These are phyloP conservation scores for Branchinecta sandiegonensis DNA, from an alignment of 2,888 invertebrate genomes.

Conservation along the genomic window DNA sequence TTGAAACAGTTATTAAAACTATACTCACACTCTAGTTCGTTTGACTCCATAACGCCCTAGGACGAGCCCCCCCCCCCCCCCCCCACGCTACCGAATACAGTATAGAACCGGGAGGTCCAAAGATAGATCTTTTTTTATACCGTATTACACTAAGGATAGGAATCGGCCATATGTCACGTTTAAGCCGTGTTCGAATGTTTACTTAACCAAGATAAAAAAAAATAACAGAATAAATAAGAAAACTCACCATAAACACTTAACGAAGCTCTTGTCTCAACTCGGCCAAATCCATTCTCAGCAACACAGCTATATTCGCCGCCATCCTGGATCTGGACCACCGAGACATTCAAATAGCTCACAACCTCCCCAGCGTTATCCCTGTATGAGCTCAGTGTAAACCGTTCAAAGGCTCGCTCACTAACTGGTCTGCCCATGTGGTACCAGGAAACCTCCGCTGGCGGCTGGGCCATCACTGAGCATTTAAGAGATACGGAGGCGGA, in stretches of 20 bases:
- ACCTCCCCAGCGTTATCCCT: background rate
- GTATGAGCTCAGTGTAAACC: background rate
- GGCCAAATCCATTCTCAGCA: constrained; percentile 10
- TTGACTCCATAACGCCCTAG: too few relatives aligned
- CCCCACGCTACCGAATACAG: too few relatives aligned
- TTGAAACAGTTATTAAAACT: too few relatives aligned
- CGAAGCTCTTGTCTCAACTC: background rate
- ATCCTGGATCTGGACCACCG: background rate
- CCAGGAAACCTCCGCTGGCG: background rate
- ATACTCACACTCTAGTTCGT: too few relatives aligned
- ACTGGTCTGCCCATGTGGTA: background rate
- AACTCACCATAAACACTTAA: background rate
- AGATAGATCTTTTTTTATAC: too few relatives aligned
- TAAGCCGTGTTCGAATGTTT: background rate
- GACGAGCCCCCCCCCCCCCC: too few relatives aligned
- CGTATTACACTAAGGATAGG: too few relatives aligned
- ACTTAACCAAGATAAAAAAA: background rate
- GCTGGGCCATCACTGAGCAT: background rate
- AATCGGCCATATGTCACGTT: too few relatives aligned
- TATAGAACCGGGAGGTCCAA: too few relatives aligned
- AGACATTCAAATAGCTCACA: background rate
- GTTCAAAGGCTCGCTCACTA: background rate
- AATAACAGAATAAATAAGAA: background rate
- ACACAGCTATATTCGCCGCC: constrained; percentile 1
- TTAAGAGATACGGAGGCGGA: background rate